phyloP scores from a whole-genome alignment of 1,140 invertebrate genomes.

The Drosophila mauritiana region DNA sequence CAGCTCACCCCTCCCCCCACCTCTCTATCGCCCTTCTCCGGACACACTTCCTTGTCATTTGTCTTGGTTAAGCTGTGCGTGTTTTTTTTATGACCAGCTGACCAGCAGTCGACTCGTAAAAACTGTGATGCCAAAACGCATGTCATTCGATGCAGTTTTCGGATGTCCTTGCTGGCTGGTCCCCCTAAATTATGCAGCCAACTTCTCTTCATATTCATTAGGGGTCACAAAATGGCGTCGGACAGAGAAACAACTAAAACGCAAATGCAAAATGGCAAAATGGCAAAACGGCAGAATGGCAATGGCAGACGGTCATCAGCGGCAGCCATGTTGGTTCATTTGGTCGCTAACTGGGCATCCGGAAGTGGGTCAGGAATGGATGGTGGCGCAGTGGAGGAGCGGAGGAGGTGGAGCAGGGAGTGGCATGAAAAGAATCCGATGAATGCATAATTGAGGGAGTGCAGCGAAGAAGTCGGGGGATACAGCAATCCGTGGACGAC shows the following conservation, averaged over 20 bases:
- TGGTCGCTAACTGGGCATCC: conserved; percentile 18
- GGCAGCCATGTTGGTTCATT: conserved; percentile 50
- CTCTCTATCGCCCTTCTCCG: conserved; percentile 13
- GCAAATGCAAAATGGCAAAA: conserved; percentile 20
- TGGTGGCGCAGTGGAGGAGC: not conserved
- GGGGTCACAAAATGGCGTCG: conserved; percentile 29
- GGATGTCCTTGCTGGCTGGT: conserved; percentile 12
- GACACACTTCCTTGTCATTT: conserved; percentile 75
- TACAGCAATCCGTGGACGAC: not conserved
- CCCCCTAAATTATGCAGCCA: conserved; percentile 70
- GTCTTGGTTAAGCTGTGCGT: conserved; percentile 56
- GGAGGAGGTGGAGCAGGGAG: not conserved
- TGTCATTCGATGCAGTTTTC: conserved; percentile 75
- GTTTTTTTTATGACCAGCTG: conserved; percentile 23
- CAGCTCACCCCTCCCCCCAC: not conserved
- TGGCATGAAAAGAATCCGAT: conserved; percentile 28
- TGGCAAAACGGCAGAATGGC: conserved; percentile 21
- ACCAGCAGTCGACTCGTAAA: conserved; percentile 6
- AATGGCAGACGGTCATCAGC: conserved; percentile 51
- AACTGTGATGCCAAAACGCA: conserved; percentile 52
- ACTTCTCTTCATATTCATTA: conserved; percentile 79
- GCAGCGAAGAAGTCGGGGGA: not conserved
- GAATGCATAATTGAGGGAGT: conserved; percentile 39
- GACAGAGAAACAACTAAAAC: conserved; percentile 28
- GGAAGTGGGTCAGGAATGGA: conserved; percentile 26